Percentiles rank a stretch among this genome's conserved stretches.
These are phyloP conservation scores for Nomada hirtipes DNA, from an alignment of 2,888 invertebrate species.

Conservation along the genomic window DNA sequence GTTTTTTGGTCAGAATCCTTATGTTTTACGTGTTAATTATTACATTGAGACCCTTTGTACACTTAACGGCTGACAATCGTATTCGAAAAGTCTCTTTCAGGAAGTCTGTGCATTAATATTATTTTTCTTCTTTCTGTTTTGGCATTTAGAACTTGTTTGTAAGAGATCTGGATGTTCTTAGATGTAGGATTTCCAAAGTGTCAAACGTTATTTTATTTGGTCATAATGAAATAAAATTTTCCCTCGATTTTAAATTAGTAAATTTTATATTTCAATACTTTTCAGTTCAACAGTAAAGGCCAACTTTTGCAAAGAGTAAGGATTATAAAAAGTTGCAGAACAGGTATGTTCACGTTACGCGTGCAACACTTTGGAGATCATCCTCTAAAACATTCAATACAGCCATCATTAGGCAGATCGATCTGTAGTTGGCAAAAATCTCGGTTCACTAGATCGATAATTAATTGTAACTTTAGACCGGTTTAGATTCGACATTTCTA, in stretches of 20 bases:
- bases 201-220: neutral
- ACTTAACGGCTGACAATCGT: slow-evolving; percentile 17
- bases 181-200: slow-evolving; percentile 24
- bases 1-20: slow-evolving; percentile 68
- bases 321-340: too few species aligned
- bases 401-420: neutral
- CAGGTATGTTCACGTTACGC: neutral
- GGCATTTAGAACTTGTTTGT: neutral
- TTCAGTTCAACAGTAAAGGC: too few species aligned
- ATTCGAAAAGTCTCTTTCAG: slow-evolving; percentile 20
- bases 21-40: slow-evolving; percentile 57
- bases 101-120: neutral
- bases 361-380: slow-evolving; percentile 21
- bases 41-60: slow-evolving; percentile 56
- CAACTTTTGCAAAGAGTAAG: too few species aligned
- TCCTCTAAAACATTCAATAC: neutral
- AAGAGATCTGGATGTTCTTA: neutral
- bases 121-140: neutral
- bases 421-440: neutral
- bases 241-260: too few species aligned
- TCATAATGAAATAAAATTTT: neutral
- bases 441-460: slow-evolving; percentile 6
- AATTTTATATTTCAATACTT: too few species aligned
- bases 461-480: neutral
- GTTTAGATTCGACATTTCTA: slow-evolving; percentile 33